Percentiles rank a stretch among this genome's conserved stretches.
Conservation (phyloP, 2,113 vertebrate genomes). For the Lophura nycthemera region DNA sequence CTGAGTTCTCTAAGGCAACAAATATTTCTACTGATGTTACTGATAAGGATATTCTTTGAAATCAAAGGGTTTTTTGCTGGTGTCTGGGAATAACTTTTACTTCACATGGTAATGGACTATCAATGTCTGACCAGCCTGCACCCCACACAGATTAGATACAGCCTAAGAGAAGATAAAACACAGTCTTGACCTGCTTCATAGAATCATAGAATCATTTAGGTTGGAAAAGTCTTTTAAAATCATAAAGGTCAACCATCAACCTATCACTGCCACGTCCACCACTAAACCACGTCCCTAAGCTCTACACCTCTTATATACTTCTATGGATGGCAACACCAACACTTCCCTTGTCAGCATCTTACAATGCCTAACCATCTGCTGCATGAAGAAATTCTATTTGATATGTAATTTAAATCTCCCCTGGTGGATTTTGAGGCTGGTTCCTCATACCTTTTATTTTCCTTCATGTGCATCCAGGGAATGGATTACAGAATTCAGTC, state of each 20-base stretch:
- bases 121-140: neutral
- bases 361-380: neutral
- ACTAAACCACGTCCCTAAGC: neutral
- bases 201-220: neutral
- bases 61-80: neutral
- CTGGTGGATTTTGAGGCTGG: neutral
- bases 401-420: neutral
- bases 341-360: neutral
- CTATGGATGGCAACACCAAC: neutral
- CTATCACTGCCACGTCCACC: neutral
- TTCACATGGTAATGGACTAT: neutral
- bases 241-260: neutral
- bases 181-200: neutral
- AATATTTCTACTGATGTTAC: neutral
- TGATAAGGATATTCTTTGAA: neutral
- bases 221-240: neutral
- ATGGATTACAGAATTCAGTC: neutral
- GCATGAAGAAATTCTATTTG: neutral
- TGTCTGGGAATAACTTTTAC: neutral
- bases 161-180: neutral
- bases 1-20: neutral
- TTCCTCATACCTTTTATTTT: neutral
- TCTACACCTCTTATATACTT: neutral
- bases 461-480: neutral
- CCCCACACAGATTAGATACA: neutral